phyloP scores from a whole-genome alignment of 2,113 vertebrate species.

The Rissa tridactyla region DNA sequence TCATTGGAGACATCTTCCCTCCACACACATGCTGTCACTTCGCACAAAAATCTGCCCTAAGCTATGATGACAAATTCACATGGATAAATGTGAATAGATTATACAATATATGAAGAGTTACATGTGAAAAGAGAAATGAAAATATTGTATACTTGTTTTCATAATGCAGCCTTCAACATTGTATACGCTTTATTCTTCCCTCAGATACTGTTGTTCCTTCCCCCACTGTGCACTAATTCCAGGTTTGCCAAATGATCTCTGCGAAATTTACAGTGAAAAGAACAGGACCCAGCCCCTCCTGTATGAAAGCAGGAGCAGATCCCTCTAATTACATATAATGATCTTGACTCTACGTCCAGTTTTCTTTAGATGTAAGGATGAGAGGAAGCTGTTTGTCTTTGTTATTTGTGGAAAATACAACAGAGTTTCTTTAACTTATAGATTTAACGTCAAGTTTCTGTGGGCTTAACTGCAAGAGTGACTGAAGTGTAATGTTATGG shows the following conservation, averaged over 20 bases:
- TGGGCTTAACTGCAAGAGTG: neutral
- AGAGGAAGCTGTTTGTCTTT: neutral
- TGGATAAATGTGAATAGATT: neutral
- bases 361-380: neutral
- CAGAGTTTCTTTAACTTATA: neutral
- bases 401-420: neutral
- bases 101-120: neutral
- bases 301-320: neutral
- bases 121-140: neutral
- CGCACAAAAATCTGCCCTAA: neutral
- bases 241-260: neutral
- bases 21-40: neutral
- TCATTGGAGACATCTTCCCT: neutral
- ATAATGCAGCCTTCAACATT: neutral
- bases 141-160: neutral
- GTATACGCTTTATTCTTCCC: neutral
- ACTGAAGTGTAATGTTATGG: neutral
- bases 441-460: neutral
- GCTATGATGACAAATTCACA: neutral
- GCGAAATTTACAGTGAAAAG: neutral
- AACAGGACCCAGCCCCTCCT: neutral
- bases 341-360: neutral
- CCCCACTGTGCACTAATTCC: neutral
- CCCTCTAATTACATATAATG: neutral
- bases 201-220: neutral